These are phyloP conservation scores for Ochotona curzoniae DNA, from an alignment of 2,113 vertebrate species.

Conservation along the genomic window DNA sequence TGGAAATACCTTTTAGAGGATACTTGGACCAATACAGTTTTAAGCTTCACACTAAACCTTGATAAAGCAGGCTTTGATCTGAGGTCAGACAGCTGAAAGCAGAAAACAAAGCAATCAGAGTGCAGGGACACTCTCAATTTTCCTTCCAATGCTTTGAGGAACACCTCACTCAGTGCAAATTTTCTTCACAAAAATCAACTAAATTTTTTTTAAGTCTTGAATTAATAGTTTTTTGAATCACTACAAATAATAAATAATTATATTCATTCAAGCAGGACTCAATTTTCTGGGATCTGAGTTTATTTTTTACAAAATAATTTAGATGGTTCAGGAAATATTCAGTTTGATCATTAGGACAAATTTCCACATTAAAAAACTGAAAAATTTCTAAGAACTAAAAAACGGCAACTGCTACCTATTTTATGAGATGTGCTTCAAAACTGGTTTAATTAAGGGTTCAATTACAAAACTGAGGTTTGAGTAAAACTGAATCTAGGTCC, in stretches of 20 bases:
- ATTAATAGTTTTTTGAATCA: background rate
- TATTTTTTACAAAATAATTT: conserved; percentile 40
- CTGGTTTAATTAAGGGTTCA: background rate
- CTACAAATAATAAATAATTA: background rate
- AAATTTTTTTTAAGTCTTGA: background rate
- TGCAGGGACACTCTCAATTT: background rate
- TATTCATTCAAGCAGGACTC: background rate
- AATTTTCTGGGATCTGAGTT: conserved; percentile 6
- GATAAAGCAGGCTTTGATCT: conserved; percentile 64
- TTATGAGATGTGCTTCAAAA: background rate
- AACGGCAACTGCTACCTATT: background rate
- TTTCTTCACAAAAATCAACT: background rate
- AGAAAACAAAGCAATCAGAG: conserved; percentile 53
- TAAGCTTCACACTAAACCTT: conserved; percentile 48
- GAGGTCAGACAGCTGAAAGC: background rate
- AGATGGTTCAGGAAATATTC: background rate
- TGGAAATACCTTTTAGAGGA: conserved; percentile 37
- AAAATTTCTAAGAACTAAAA: conserved; percentile 23
- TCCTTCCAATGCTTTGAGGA: conserved; percentile 40
- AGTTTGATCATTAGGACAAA: conserved; percentile 28
- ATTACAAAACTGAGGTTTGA: background rate
- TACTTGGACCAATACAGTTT: background rate
- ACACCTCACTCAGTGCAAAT: background rate
- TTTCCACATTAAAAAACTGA: conserved; percentile 23
- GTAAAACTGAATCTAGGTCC: background rate